A percentile compares a stretch with the other conserved stretches of the same genome.
phyloP scores from a whole-genome alignment of 2,113 vertebrate genomes.

The Columba livia region DNA sequence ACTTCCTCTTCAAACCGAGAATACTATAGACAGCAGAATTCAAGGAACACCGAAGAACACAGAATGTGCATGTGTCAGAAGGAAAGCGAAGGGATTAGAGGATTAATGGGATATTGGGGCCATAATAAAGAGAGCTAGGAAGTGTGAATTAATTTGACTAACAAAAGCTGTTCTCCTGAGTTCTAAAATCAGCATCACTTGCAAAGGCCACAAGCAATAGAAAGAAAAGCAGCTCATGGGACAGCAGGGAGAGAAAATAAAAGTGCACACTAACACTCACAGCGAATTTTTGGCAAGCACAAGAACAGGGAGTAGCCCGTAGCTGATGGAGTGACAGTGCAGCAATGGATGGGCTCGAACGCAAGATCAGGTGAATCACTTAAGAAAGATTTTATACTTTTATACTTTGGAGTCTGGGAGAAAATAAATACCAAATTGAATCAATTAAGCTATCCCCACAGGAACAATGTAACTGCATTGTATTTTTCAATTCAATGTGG shows the following conservation, averaged over 20 bases:
- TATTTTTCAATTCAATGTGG: neutral
- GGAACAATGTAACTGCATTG: neutral
- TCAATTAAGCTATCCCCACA: neutral
- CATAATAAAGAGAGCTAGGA: neutral
- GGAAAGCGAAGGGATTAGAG: neutral
- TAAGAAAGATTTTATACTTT: neutral
- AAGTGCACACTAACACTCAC: neutral
- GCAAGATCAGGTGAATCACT: neutral
- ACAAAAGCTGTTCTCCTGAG: conserved; percentile 11
- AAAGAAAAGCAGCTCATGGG: conserved; percentile 6
- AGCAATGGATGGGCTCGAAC: neutral
- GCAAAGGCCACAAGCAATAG: conserved; percentile 12
- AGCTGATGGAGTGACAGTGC: neutral
- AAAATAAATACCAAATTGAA: neutral
- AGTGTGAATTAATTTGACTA: conserved; percentile 12
- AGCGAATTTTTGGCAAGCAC: neutral
- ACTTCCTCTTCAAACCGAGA: neutral
- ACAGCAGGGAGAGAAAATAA: neutral
- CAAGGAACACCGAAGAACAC: neutral
- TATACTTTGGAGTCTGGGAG: neutral
- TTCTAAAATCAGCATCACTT: conserved; percentile 1
- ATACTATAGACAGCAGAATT: neutral
- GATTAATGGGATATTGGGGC: neutral
- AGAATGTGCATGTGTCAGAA: neutral
- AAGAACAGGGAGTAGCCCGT: neutral